Evolutionary conservation across 2,113 vertebrate genomes (phyloP).

Genomic region (Merops nubicus): DNA sequence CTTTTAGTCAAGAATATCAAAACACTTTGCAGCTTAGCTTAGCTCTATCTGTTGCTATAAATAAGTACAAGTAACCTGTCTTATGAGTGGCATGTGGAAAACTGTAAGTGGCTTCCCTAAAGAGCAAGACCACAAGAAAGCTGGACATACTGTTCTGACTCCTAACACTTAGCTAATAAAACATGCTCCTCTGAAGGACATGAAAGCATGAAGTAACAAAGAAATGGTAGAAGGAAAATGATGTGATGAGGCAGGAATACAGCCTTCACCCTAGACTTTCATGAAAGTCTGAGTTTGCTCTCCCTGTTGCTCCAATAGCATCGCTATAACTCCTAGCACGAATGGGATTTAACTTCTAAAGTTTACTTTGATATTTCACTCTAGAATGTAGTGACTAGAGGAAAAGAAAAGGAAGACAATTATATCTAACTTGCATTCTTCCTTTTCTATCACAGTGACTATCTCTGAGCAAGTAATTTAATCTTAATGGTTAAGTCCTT

Average conservation of each 20-base stretch:
- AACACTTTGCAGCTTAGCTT: background rate
- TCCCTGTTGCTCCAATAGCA: background rate
- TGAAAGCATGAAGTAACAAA: background rate
- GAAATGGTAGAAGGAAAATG: background rate
- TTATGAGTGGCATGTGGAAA: background rate
- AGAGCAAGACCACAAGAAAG: background rate
- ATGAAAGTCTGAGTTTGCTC: background rate
- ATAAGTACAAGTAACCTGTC: background rate
- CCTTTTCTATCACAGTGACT: background rate
- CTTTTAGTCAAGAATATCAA: slow-evolving; percentile 2
- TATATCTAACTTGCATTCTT: background rate
- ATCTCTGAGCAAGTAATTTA: background rate
- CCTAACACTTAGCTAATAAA: background rate
- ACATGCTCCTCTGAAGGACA: background rate
- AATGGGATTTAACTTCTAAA: background rate
- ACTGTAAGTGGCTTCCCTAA: background rate
- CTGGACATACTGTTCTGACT: background rate
- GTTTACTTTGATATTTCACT: background rate
- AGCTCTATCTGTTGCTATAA: background rate
- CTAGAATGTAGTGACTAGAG: background rate
- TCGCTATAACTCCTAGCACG: background rate
- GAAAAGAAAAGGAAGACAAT: background rate
- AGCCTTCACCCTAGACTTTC: background rate
- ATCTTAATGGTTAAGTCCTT: background rate
- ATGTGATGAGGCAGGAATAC: background rate